Conservation (phyloP, 2,888 invertebrate genomes). For the Spialia ferax region DNA sequence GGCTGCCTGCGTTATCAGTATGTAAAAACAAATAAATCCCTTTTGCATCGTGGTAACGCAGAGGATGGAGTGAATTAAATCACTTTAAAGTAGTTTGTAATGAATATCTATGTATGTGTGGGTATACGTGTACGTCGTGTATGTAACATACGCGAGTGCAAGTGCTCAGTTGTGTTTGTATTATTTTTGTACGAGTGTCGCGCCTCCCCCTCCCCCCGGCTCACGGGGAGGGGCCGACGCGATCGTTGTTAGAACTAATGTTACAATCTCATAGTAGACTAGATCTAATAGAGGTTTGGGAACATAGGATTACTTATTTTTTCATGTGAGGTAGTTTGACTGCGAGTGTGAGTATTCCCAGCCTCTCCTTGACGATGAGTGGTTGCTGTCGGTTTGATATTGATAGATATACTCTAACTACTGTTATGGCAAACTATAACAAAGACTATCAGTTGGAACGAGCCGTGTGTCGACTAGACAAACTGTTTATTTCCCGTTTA, state of each 20-base stretch:
- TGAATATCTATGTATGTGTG: not conserved
- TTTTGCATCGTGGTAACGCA: conserved; percentile 30
- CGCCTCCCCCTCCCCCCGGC: conserved; percentile 60
- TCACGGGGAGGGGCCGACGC: conserved; percentile 60
- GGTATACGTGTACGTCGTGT: not conserved
- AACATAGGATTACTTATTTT: conserved; percentile 49
- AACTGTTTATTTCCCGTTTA: conserved; percentile 39
- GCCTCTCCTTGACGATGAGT: conserved; percentile 47
- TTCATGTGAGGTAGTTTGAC: conserved; percentile 45
- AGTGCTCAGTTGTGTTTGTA: conserved; percentile 47
- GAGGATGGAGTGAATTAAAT: not conserved
- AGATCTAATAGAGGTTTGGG: conserved; percentile 51
- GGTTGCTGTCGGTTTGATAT: conserved; percentile 39
- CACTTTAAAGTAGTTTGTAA: not conserved
- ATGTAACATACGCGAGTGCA: not conserved
- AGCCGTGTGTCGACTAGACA: conserved; percentile 21
- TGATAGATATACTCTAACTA: conserved; percentile 23
- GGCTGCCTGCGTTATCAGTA: conserved; percentile 3
- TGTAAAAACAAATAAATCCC: not conserved
- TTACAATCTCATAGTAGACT: conserved; percentile 46
- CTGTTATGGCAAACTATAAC: conserved; percentile 18
- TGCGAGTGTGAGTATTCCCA: conserved; percentile 46
- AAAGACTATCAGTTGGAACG: conserved; percentile 19
- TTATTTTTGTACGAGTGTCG: conserved; percentile 66
- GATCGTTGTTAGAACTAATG: conserved; percentile 55